Evolutionary conservation across 2,797 vertebrate genomes (phyloP), one percentile per base, ranked within the genome.

Genomic region (Myoxocephalus aenaeus): DNA sequence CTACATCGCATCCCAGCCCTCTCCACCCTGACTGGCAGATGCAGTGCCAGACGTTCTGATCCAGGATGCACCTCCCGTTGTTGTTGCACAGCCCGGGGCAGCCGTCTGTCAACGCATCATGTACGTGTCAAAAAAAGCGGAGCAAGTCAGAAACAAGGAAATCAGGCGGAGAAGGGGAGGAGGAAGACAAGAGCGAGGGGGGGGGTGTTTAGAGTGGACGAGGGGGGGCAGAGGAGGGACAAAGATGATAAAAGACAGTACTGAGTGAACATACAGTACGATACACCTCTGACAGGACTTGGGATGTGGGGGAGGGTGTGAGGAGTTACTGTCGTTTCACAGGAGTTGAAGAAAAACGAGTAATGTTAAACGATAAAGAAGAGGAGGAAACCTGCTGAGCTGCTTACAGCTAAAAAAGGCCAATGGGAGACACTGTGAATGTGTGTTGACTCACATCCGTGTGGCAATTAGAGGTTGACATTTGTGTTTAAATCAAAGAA

Each of bases 1-100:
- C 98, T 36, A 99, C 98, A 0, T 99, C 97, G 70, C 98, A 99
- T 61, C 98, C 98, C 0, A 97, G 96, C 83, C 98, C 98, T 89
- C 98, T 96, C 98, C 98, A 99, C 38, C 98, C 98, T 0, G 97
- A 96, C 93, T 99, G 98, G 93, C 98, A 99, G 84, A 99, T 96
- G 69, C 98, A 99, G 77, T 98, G 97, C 98, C 98, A 99, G 90
- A 98, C 97, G 1, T 98, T 99, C 80, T 98, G 98, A 94, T 99
- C 98, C 93, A 99, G 93, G 0, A 98, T 97, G 82, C 98, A 99
- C 82, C 98, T 96, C 82, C 98, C 98, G 9, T 99, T 99, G 96
- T 97, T 99, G 93, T 99, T 99, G 92, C 98, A 99, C 81, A 99
- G 94, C 46, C 98, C 98, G 1, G 98, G 98, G 87, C 98, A 99